These are phyloP conservation scores for Mizuhopecten yessoensis DNA, from an alignment of 1,140 invertebrate species.

Conservation along the genomic window DNA sequence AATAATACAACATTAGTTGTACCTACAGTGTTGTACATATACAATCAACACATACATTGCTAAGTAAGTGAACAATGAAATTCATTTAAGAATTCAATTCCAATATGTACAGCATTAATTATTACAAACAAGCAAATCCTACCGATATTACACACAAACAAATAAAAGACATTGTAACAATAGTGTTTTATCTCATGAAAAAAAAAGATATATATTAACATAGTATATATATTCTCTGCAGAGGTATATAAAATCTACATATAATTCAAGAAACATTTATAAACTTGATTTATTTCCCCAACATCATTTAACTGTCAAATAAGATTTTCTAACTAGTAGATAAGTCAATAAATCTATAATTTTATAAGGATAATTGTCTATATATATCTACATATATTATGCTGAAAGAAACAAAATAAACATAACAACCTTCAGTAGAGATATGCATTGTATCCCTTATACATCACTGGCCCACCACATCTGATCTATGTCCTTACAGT, in stretches of 20 bases:
- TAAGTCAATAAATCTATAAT: conserved; percentile 12
- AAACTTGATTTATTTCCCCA: neutral
- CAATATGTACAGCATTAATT: neutral
- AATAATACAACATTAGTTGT: neutral
- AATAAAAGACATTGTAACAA: conserved; percentile 4
- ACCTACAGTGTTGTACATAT: neutral
- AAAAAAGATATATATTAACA: conserved; percentile 14
- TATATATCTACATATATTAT: conserved; percentile 32
- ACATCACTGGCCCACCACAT: neutral
- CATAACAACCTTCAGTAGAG: neutral
- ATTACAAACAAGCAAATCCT: conserved; percentile 10
- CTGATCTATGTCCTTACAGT: no score
- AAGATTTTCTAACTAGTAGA: conserved; percentile 8
- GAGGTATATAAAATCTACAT: conserved; percentile 2
- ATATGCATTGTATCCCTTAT: neutral
- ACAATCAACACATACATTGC: neutral
- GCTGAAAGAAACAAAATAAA: conserved; percentile 18
- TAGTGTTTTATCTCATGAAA: neutral
- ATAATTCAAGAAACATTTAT: neutral
- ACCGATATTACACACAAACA: neutral
- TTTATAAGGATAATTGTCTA: neutral
- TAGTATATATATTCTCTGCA: conserved; percentile 9
- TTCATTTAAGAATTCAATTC: neutral
- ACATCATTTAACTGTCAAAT: neutral
- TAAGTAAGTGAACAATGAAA: neutral